These are phyloP conservation scores for Aricia agestis DNA, from an alignment of 1,140 invertebrate species.

Conservation along the genomic window DNA sequence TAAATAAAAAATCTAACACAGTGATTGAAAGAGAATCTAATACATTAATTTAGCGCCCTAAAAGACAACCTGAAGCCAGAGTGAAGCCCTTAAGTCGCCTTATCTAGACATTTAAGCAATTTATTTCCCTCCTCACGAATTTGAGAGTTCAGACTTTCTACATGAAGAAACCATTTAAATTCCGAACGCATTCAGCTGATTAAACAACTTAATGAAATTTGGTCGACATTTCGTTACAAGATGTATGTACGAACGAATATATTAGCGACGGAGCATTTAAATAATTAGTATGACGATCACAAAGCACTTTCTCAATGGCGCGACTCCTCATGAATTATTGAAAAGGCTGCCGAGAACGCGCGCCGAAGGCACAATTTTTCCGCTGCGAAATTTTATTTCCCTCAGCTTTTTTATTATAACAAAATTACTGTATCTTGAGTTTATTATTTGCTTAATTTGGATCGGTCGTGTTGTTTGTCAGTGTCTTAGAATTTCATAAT, in stretches of 20 bases:
- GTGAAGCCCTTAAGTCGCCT: no score
- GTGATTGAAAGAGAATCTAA: no score
- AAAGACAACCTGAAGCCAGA: no score
- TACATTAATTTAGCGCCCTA: no score
- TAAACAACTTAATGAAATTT: conserved; percentile 3
- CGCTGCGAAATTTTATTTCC: conserved; percentile 52
- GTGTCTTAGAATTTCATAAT: not conserved
- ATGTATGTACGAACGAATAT: conserved; percentile 41
- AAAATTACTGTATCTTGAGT: conserved; percentile 9
- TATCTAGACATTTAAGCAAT: no score
- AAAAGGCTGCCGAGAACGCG: conserved; percentile 30
- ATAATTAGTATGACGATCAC: conserved; percentile 69
- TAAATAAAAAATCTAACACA: no score
- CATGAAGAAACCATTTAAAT: not conserved
- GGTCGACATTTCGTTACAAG: conserved; percentile 19
- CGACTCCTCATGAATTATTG: conserved; percentile 69
- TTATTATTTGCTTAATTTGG: conserved; percentile 1
- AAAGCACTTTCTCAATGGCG: conserved; percentile 72
- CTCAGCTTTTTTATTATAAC: conserved; percentile 31
- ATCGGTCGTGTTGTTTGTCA: not conserved
- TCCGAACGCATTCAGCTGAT: not conserved
- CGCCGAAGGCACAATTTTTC: conserved; percentile 34
- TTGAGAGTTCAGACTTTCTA: not conserved
- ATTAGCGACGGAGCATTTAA: conserved; percentile 51
- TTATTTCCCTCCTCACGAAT: no score